Base-by-base conservation (phyloP, 2,888 invertebrate species). In the Drosophila cognata region DNA sequence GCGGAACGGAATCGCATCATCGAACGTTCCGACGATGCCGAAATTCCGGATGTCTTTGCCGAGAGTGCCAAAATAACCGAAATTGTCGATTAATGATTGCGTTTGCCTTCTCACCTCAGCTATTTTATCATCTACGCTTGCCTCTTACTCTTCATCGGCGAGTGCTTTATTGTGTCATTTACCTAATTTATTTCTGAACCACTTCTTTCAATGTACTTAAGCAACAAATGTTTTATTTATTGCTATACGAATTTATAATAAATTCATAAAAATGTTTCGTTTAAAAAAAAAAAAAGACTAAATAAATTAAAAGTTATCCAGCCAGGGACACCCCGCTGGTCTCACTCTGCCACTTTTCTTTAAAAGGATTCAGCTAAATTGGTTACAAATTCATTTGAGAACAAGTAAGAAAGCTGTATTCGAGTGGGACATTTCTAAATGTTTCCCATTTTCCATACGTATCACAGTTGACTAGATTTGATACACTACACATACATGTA, bases 1-100 rank as follows among this genome's bases (percentile, higher is more conserved):
- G 98, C 97, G 1, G 97, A 97, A 89, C 94, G 96, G 72, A 86
- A 92, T 74, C 88, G 86, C 50, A 77, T 93, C 25, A 92, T 93
- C 55, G 91, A 91, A 51, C 91, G 92, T 66, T 88, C 91, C 0
- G 90, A 91, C 11, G 81, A 92, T 2, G 90, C 60, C 2, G 90
- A 90, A 60, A 82, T 91, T 33, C 92, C 92, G 0, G 92, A 93
- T 64, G 92, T 92, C 10, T 92, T 92, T 58, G 82, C 83, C 35
- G 91, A 92, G 57, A 84, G 85, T 38, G 84, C 85, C 52, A 88
- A 85, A 60, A 79, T 91, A 62, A 89, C 91, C 38, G 91, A 92
- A 69, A 78, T 91, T 43, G 36, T 77, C 4, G 91, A 90, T 43
- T 46, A 88, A 89, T 13, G 78, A 82, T 13, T 67, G 55, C 71